phyloP scores from a whole-genome alignment of 2,797 vertebrate species.

The Meriones psammophilus region DNA sequence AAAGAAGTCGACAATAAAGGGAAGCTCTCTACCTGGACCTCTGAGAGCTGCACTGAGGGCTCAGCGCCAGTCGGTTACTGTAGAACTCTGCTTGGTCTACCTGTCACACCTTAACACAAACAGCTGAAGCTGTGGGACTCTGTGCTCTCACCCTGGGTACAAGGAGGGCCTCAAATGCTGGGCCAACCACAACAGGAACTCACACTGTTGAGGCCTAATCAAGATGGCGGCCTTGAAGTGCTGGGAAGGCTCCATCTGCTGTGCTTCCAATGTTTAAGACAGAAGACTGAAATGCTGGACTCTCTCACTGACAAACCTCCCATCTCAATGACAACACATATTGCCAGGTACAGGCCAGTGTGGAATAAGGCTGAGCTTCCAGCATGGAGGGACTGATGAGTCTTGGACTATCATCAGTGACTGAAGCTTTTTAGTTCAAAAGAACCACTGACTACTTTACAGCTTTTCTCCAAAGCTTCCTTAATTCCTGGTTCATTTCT shows the following conservation, averaged over 20 bases:
- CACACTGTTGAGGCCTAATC: not conserved
- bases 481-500: conserved; percentile 32
- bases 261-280: not conserved
- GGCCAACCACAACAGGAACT: not conserved
- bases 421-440: not conserved
- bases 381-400: not conserved
- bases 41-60: not conserved
- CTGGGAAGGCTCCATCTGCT: not conserved
- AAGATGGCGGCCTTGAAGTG: not conserved
- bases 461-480: not conserved
- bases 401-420: not conserved
- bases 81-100: not conserved
- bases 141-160: not conserved
- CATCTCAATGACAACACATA: too few species aligned
- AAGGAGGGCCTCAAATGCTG: not conserved
- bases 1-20: conserved; percentile 36
- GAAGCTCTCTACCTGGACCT: not conserved
- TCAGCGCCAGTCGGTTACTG: not conserved
- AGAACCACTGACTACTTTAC: conserved; percentile 2
- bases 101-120: conserved; percentile 3
- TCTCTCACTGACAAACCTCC: not conserved
- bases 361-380: not conserved
- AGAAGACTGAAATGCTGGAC: not conserved
- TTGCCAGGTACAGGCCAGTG: not conserved
- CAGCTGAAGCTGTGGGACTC: not conserved